Conservation (phyloP, 2,797 vertebrate species). For the Acrossocheilus wenchowensis region DNA sequence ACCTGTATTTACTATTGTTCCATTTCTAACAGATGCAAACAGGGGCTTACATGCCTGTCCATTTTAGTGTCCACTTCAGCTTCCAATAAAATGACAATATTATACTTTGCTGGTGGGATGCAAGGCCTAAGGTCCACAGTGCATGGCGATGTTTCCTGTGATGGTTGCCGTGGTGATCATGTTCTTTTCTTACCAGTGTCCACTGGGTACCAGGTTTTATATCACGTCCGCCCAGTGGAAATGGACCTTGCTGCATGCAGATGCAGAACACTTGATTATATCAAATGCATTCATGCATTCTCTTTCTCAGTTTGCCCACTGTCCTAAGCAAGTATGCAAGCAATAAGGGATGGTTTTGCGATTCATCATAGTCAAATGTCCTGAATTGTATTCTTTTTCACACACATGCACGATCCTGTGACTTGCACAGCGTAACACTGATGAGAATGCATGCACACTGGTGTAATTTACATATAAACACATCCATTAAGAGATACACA, state of each 20-base stretch:
- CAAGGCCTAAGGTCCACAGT: constrained; percentile 8
- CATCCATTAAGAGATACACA: constrained; percentile 50
- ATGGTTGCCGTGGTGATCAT: constrained; percentile 48
- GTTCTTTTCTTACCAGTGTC: constrained; percentile 35
- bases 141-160: constrained; percentile 38
- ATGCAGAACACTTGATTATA: constrained; percentile 31
- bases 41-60: neutral
- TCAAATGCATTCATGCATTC: neutral
- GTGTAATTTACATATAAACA: constrained; percentile 54
- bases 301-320: constrained; percentile 20
- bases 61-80: neutral
- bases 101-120: constrained; percentile 12
- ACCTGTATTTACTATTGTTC: neutral
- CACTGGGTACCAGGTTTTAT: constrained; percentile 39
- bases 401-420: neutral
- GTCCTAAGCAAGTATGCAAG: constrained; percentile 1
- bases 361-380: constrained; percentile 25
- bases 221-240: constrained; percentile 41
- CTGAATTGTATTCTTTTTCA: constrained; percentile 11
- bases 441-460: constrained; percentile 48
- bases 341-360: neutral
- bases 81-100: neutral
- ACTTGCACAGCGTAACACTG: constrained; percentile 20
- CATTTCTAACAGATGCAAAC: neutral
- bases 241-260: constrained; percentile 49